Evolutionary conservation across 2,888 invertebrate genomes (phyloP).

Genomic region (Agyllia agylla): DNA sequence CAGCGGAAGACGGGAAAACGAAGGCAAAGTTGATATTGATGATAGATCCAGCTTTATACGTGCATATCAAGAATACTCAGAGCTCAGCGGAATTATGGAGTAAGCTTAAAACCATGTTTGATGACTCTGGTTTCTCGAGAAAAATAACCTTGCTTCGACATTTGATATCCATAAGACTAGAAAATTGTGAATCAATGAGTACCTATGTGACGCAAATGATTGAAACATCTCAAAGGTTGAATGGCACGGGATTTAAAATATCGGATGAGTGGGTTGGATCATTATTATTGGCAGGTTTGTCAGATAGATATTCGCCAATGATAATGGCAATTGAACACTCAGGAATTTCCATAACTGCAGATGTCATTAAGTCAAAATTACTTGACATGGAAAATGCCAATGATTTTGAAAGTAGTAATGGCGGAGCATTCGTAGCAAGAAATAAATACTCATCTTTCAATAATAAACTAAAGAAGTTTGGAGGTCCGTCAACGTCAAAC

Average conservation of each 20-base stretch:
- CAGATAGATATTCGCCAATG: neutral
- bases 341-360: conserved; percentile 12
- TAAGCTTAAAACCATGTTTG: neutral
- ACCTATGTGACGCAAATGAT: neutral
- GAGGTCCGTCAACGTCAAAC: neutral
- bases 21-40: neutral
- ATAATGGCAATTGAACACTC: conserved; percentile 20
- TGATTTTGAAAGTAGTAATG: neutral
- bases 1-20: neutral
- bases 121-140: neutral
- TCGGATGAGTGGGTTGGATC: neutral
- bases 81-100: neutral
- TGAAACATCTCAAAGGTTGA: neutral
- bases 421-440: neutral
- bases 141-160: neutral
- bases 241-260: neutral
- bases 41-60: neutral
- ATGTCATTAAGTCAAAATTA: conserved; percentile 37
- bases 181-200: neutral
- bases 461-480: neutral
- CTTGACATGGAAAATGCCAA: neutral
- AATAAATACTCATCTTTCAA: neutral
- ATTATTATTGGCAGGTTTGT: neutral
- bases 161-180: neutral
- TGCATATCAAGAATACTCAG: neutral